These are phyloP conservation scores for Bradypodion ventrale DNA, from an alignment of 2,797 vertebrate genomes.

Conservation along the genomic window DNA sequence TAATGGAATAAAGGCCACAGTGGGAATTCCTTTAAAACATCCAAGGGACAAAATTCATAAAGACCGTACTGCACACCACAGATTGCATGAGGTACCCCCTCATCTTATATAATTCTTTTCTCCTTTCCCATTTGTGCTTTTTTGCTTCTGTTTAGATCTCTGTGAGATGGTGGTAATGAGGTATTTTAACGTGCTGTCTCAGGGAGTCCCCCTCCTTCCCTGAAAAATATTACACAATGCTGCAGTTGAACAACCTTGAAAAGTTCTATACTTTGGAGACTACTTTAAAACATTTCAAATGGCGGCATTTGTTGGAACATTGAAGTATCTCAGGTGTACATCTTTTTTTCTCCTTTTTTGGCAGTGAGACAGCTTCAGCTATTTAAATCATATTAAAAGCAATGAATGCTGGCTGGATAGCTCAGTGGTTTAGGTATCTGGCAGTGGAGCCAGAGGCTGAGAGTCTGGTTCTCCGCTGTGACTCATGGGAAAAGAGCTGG, in stretches of 20 bases:
- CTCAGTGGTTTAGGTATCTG: too few relatives aligned
- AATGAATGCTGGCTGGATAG: too few relatives aligned
- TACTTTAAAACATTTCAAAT: background rate
- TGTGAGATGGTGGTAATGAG: background rate
- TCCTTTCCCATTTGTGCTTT: background rate
- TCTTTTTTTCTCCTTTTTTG: background rate
- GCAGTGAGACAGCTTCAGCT: background rate
- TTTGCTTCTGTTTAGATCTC: background rate
- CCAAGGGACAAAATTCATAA: slow-evolving; percentile 36
- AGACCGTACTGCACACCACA: background rate
- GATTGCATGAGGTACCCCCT: background rate
- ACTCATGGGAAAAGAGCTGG: too few relatives aligned
- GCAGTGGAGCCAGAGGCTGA: too few relatives aligned
- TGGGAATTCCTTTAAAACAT: slow-evolving; percentile 60
- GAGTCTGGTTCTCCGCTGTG: too few relatives aligned
- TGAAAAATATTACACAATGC: background rate
- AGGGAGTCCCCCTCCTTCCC: background rate
- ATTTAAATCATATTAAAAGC: background rate
- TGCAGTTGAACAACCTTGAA: slow-evolving; percentile 43
- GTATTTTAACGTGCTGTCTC: background rate
- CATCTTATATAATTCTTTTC: background rate
- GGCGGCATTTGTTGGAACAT: background rate
- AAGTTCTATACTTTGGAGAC: slow-evolving; percentile 19
- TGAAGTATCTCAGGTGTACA: background rate
- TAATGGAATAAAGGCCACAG: slow-evolving; percentile 46